phyloP scores from a whole-genome alignment of 2,797 vertebrate genomes.

The Eidolon dupreanum region DNA sequence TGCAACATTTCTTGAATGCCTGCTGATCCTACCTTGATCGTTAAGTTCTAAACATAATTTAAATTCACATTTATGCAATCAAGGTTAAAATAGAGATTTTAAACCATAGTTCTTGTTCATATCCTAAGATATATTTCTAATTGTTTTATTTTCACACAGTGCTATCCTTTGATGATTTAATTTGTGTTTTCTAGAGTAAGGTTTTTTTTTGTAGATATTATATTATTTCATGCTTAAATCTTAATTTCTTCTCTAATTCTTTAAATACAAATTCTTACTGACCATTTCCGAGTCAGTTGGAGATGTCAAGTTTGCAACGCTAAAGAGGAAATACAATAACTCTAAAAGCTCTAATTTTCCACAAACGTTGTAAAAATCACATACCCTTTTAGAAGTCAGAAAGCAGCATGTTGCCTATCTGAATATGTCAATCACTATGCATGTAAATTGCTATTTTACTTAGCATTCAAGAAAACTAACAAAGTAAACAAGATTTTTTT shows the following conservation, averaged over 20 bases:
- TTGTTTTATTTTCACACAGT: background rate
- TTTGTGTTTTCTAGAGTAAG: background rate
- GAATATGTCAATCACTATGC: background rate
- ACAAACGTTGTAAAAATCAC: background rate
- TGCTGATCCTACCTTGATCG: constrained; percentile 39
- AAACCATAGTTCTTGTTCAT: background rate
- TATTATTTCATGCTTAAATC: background rate
- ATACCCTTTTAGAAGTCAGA: background rate
- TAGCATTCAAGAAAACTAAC: background rate
- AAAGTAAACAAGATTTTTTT: constrained; percentile 31
- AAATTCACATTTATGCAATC: background rate
- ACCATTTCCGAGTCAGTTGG: background rate
- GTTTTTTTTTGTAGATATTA: background rate
- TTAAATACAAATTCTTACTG: constrained; percentile 41
- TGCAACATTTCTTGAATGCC: constrained; percentile 50
- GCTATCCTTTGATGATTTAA: constrained; percentile 8
- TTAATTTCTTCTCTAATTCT: constrained; percentile 20
- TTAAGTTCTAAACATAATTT: constrained; percentile 20
- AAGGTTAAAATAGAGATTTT: background rate
- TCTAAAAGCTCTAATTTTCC: background rate
- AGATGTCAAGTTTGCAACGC: background rate
- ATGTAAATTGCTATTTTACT: constrained; percentile 18
- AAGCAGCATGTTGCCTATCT: background rate
- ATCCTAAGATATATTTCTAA: background rate
- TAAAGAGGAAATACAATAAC: background rate